Base-by-base conservation (phyloP, 2,113 vertebrate genomes). In the Corynorhinus townsendii region DNA sequence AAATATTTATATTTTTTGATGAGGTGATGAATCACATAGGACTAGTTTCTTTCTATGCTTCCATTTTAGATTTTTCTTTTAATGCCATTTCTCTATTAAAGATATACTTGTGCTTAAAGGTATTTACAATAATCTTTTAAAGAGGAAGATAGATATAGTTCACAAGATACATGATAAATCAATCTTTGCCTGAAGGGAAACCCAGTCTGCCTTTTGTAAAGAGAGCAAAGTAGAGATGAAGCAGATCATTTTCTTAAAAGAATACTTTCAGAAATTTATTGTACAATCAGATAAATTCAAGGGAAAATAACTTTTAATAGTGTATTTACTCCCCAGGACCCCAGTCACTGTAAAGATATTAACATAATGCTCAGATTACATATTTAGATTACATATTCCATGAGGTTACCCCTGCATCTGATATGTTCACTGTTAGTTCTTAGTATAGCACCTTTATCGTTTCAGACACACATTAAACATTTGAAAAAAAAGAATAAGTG, bases 1-100 rank as follows among this genome's bases (percentile, higher is more conserved):
- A 52, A 95, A 7, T 62, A 75, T 68, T 56, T 76, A 4, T 91
- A 66, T 89, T 81, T 96, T 95, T 49, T 97, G 59, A 40, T 91
- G 81, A 28, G 49, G 66, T 73, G 15, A 95, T 94, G 40, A 40
- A 45, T 87, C 5, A 56, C 33, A 56, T 24, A 68, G 54, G 80
- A 85, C 28, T 91, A 86, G 38, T 5, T 12, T 91, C 1, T 89
- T 95, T 87, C 52, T 77, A 91, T 88, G 80, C 5, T 59, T 26
- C 17, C 16, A 1, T 5, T 75, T 95, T 83, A 12, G 22, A 47
- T 68, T 93, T 97, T 96, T 88, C 38, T n/a, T 85, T 56, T 93
- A 43, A 8, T 77, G 7, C 0, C 26, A 2, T 77, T 72, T 52
- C 38, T 91, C 5, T 89, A 24, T 64, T 52, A 90, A 80, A 22